Conservation (phyloP, 2,888 invertebrate species). For the Mamestra brassicae region DNA sequence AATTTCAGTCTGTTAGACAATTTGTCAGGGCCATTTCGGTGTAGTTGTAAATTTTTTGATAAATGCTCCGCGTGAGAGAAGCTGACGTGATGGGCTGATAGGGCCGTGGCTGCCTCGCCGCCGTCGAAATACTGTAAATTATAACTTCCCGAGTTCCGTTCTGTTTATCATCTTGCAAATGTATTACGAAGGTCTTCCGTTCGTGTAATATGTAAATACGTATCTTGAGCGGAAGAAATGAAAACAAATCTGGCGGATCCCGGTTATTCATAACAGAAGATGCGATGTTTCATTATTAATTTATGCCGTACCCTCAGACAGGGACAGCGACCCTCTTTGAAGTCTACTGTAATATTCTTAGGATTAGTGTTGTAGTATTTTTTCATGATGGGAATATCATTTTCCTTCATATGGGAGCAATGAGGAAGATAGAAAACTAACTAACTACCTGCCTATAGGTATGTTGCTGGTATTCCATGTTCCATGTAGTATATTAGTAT, state of each 20-base stretch:
- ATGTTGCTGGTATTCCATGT: not conserved
- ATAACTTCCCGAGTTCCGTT: conserved; percentile 81
- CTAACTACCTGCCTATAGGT: not conserved
- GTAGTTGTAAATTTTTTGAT: conserved; percentile 74
- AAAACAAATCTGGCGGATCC: conserved; percentile 76
- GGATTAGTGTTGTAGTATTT: conserved; percentile 59
- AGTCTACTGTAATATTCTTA: conserved; percentile 53
- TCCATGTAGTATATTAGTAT: not conserved
- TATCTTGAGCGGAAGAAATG: conserved; percentile 80
- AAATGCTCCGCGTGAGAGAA: conserved; percentile 72
- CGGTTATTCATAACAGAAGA: conserved; percentile 72
- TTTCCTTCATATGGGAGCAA: conserved; percentile 25
- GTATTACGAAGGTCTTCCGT: conserved; percentile 81
- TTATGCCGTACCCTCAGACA: conserved; percentile 64
- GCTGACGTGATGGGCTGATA: conserved; percentile 73
- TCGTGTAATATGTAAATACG: conserved; percentile 83
- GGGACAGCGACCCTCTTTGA: conserved; percentile 63
- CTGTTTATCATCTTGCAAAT: conserved; percentile 85
- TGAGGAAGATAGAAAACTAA: conserved; percentile 3
- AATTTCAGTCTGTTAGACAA: conserved; percentile 44
- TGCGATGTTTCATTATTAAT: conserved; percentile 72
- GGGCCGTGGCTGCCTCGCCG: conserved; percentile 58
- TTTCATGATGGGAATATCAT: conserved; percentile 55
- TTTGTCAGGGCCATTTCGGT: conserved; percentile 37
- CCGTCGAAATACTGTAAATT: conserved; percentile 77